Percentiles rank a stretch among this genome's conserved stretches.
phyloP scores from a whole-genome alignment of 2,888 invertebrate species.

The Cantharis nigra region DNA sequence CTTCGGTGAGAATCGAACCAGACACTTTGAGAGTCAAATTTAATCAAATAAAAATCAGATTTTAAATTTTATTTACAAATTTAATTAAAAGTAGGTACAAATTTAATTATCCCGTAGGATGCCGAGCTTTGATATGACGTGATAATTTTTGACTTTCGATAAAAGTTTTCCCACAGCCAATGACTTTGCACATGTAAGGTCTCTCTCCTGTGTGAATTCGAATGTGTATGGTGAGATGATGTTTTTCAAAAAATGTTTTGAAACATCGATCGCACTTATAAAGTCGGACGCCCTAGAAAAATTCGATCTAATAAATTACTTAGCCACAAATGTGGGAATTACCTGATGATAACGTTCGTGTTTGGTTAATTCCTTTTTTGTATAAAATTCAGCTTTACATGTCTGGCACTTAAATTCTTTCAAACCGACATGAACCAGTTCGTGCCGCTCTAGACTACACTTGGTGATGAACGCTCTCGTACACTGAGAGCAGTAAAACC shows the following conservation, averaged over 20 bases:
- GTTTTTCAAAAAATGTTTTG: slow-evolving; percentile 46
- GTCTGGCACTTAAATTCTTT: slow-evolving; percentile 43
- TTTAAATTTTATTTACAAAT: not conserved
- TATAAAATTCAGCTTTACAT: slow-evolving; percentile 45
- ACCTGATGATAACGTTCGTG: slow-evolving; percentile 47
- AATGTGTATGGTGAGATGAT: slow-evolving; percentile 45
- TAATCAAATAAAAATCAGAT: not conserved
- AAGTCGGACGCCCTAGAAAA: slow-evolving; percentile 42
- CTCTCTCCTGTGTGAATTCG: slow-evolving; percentile 46
- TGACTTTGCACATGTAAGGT: slow-evolving; percentile 42
- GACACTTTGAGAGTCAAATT: too few species aligned
- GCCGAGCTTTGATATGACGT: slow-evolving; percentile 42
- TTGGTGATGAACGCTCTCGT: slow-evolving; percentile 42
- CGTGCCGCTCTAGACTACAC: slow-evolving; percentile 45
- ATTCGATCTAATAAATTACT: not conserved
- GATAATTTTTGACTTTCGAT: slow-evolving; percentile 46
- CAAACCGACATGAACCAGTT: slow-evolving; percentile 43
- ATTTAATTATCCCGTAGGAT: slow-evolving; percentile 34
- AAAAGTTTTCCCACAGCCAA: slow-evolving; percentile 45
- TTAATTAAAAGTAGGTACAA: not conserved
- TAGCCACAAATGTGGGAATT: slow-evolving; percentile 3
- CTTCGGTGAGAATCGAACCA: too few species aligned
- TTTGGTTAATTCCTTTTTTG: slow-evolving; percentile 43
- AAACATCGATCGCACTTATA: slow-evolving; percentile 46
- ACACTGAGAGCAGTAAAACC: slow-evolving; percentile 46